Conservation (phyloP, 2,888 invertebrate species). For the Lepetodrilus schrolli region DNA sequence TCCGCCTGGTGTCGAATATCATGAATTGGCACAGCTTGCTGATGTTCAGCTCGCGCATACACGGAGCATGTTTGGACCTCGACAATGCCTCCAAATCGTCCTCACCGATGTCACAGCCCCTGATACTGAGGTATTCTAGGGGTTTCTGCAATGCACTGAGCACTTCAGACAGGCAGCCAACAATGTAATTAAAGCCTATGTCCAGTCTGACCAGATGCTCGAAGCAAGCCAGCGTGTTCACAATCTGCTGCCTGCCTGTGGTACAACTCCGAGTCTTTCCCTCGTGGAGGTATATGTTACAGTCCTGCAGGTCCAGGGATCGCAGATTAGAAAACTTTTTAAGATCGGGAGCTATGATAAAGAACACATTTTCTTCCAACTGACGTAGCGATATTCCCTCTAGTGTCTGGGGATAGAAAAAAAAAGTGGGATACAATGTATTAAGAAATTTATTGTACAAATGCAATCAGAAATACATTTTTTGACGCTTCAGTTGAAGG, state of each 20-base stretch:
- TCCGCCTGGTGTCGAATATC: slow-evolving; percentile 56
- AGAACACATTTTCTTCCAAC: slow-evolving; percentile 63
- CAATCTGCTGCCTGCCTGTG: slow-evolving; percentile 44
- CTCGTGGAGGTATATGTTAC: slow-evolving; percentile 64
- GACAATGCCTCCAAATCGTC: slow-evolving; percentile 52
- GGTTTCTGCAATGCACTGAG: slow-evolving; percentile 52
- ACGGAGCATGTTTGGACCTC: slow-evolving; percentile 53
- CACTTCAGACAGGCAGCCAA: slow-evolving; percentile 63
- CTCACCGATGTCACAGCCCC: slow-evolving; percentile 64
- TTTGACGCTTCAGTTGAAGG: too few species aligned
- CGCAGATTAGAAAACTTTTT: slow-evolving; percentile 50
- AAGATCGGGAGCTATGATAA: slow-evolving; percentile 52
- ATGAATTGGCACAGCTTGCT: slow-evolving; percentile 63
- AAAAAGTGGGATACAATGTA: neutral
- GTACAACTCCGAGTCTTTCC: slow-evolving; percentile 63
- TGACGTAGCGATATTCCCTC: slow-evolving; percentile 64
- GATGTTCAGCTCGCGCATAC: slow-evolving; percentile 59
- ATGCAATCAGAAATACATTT: neutral
- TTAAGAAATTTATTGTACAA: neutral
- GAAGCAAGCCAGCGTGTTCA: slow-evolving; percentile 42
- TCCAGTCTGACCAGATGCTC: slow-evolving; percentile 54
- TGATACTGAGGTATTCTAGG: slow-evolving; percentile 57
- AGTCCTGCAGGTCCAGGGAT: slow-evolving; percentile 60
- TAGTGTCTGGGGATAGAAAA: slow-evolving; percentile 54
- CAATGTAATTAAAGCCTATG: slow-evolving; percentile 61